Base-by-base conservation (phyloP, 2,113 vertebrate species). In the Eulemur rufifrons region DNA sequence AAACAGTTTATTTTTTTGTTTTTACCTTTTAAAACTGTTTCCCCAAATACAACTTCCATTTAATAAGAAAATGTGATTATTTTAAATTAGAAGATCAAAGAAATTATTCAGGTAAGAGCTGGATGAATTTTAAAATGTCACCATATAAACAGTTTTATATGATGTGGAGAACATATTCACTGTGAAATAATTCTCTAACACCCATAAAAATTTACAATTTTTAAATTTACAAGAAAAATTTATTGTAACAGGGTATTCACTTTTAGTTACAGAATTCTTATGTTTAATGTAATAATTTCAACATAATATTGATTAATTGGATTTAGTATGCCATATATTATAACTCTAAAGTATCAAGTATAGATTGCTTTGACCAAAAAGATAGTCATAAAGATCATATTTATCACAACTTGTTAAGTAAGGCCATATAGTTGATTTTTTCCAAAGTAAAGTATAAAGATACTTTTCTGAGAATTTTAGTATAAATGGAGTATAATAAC, bases 11-110 rank as follows among this genome's bases (percentile, higher is more conserved):
- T 91, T 39, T 73, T 86, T 91, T 93, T 47, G 3, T 10, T 92
- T 95, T 89, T 90, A 42, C 27, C 39, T 85, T 96, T 95, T 83
- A 80, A 96, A 96, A 84, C 42, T 85, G 17, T 77, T 76, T 92
- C 42, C 27, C 66, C 39, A 92, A 69, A 61, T 73, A 94, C 45
- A 92, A 85, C 37, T 93, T 94, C 12, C 29, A 39, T 84, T 92
- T 86, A 63, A 11, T 94, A 76, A 94, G 71, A 94, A 85, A 86
- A 88, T 84, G 13, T 59, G 63, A 86, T 86, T 91, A 11, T 81
- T 82, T 83, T 83, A 77, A 83, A n/a, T 82, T 74, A 64, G 23
- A 91, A 84, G 8, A 91, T 34, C 7, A 50, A 77, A 11, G 73
- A 89, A 85, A 64, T 69, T 80, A 84, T 78, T 39, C 6, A 42